Evolutionary conservation across 2,113 vertebrate species (phyloP).

Genomic region (Scortum barcoo): DNA sequence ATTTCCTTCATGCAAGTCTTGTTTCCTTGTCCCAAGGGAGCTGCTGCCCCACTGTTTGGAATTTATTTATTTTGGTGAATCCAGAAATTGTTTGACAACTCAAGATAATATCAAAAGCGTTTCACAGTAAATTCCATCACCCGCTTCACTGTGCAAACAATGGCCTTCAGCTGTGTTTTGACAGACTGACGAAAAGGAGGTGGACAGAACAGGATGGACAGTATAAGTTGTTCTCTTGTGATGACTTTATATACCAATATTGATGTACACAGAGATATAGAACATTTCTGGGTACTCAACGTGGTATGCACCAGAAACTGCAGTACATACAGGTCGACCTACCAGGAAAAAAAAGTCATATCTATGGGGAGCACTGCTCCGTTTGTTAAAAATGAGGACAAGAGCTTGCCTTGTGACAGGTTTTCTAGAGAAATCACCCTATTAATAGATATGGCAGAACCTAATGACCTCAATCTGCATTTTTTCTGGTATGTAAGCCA

Average conservation of each 20-base stretch:
- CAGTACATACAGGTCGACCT: background rate
- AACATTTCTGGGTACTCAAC: background rate
- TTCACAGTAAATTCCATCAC: slow-evolving; percentile 3
- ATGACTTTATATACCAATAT: background rate
- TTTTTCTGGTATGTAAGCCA: slow-evolving; percentile 41
- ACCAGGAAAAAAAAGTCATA: background rate
- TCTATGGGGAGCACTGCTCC: background rate
- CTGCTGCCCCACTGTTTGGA: background rate
- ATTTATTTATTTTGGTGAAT: background rate
- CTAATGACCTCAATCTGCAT: slow-evolving; percentile 47
- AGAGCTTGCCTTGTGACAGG: slow-evolving; percentile 25
- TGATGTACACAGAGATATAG: background rate
- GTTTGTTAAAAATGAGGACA: slow-evolving; percentile 34
- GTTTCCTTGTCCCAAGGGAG: background rate
- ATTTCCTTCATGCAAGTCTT: background rate
- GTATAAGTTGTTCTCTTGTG: background rate
- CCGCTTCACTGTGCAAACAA: slow-evolving; percentile 4
- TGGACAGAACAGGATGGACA: background rate
- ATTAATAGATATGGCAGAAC: slow-evolving; percentile 52
- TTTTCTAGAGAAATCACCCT: slow-evolving; percentile 46
- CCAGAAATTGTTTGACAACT: background rate
- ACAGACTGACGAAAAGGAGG: background rate
- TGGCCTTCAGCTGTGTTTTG: background rate
- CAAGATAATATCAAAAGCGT: background rate
- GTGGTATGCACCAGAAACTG: slow-evolving; percentile 13